Evolutionary conservation across 2,797 vertebrate species (phyloP), one percentile per base, ranked within the genome.

Genomic region (Sebastes nivosus): DNA sequence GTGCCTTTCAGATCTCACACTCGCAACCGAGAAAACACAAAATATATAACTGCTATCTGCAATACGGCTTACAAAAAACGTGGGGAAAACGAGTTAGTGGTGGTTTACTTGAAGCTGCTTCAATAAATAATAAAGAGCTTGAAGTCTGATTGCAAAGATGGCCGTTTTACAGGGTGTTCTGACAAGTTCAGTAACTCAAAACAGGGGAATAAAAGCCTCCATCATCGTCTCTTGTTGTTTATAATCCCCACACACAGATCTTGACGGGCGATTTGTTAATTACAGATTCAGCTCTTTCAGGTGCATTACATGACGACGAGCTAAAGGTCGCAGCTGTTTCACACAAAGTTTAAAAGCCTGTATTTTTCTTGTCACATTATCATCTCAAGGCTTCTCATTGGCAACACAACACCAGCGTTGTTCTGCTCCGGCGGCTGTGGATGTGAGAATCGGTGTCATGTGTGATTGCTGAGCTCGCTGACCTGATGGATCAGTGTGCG

Each of bases 311-410:
- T 73, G 82, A 82, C 27, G 20, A 50, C 1, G 14, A 57, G 75
- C 64, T 63, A 68, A 61, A 87, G 86, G 80, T 81, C 80, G 82
- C 81, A 79, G 76, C 87, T 88, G 90, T 68, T 77, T 79, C 69
- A 65, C 68, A 77, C 69, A 59, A 57, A 75, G 50, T 58, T 13
- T 1, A 6, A 16, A 64, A 83, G 78, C 72, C 80, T 66, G 61
- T 79, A 52, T 71, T 91, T 90, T 86, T 87, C 78, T 63, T 79
- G 86, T 88, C 90, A 82, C 58, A 68, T 81, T 77, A 80, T 87
- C 69, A 57, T 75, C 68, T 77, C 70, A 32, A 4, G 64, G 70
- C 75, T 64, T 80, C 59, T 77, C 54, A 4, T 38, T 18, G 50
- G 36, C 36, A 67, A 69, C 60, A 20, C 22, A 65, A 42, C 68